A percentile compares a stretch with the other conserved stretches of the same genome.
Conservation (phyloP, 1,140 invertebrate genomes). For the Pseudomyrmex flavicornis region DNA sequence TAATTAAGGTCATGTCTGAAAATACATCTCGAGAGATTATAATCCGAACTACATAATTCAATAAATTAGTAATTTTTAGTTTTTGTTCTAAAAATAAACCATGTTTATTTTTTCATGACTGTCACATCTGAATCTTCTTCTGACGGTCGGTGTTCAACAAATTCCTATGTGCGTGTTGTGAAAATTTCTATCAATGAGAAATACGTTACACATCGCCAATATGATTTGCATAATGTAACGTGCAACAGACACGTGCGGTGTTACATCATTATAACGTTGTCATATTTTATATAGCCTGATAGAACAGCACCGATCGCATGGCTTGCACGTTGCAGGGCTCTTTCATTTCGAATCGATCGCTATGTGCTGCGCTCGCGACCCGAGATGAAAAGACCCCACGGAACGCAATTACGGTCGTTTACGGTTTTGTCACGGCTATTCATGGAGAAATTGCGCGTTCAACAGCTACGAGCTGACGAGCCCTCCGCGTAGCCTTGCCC, state of each 20-base stretch:
- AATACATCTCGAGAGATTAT: not conserved
- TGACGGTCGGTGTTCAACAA: not conserved
- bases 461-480: slow-evolving; percentile 70
- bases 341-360: not conserved
- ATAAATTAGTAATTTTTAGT: not conserved
- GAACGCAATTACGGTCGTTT: slow-evolving; percentile 72
- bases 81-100: no score
- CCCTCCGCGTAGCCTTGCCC: slow-evolving; percentile 67
- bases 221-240: not conserved
- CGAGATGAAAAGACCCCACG: slow-evolving; percentile 24
- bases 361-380: slow-evolving; percentile 1
- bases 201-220: not conserved
- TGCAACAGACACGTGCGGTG: not conserved
- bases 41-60: not conserved
- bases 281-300: not conserved
- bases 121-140: no score
- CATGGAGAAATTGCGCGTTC: slow-evolving; percentile 68
- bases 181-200: not conserved
- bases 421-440: slow-evolving; percentile 74
- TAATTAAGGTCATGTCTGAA: not conserved
- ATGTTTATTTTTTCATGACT: no score
- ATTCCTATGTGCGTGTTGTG: not conserved
- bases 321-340: no score
- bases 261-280: not conserved
- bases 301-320: not conserved